Base-by-base conservation (phyloP, 2,113 vertebrate genomes). In the Oxyura jamaicensis region DNA sequence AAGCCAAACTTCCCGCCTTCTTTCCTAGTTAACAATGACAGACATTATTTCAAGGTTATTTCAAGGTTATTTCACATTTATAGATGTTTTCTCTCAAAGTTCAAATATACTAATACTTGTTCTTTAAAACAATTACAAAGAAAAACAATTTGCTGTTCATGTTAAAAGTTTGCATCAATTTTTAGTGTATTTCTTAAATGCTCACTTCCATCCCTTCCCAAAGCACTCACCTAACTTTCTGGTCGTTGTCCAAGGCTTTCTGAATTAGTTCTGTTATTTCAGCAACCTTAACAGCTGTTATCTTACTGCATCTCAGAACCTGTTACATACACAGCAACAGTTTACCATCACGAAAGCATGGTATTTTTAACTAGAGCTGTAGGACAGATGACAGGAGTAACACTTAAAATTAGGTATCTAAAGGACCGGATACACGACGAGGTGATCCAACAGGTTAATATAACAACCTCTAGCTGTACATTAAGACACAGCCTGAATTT, bases 231-330 rank as follows among this genome's bases (percentile, higher is more conserved):
- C 99, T 98, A 73, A 96, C 99, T 91, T 97, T 98, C 76, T 94
- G 98, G 97, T 99, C 99, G 1, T 99, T 99, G 69, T 98, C 98
- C 97, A 99, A 97, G 33, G 99, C 99, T 98, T 98, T 99, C 12
- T 97, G 98, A 95, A 99, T 99, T 56, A 99, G 98, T 71, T 99
- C 99, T 66, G 99, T 99, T 96, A 99, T 99, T 97, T 99, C 99
- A 60, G 98, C 97, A 26, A 99, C 99, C 97, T 99, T 99, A 36
- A 99, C 99, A 33, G 99, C 99, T 94, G 99, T 98, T 91, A 99
- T 99, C 98, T 99, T 99, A 96, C 98, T 99, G 98, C 99, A 99
- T 83, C 99, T 98, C 96, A 99, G 98, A 86, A 99, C 98, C 99
- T 99, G 95, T 93, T 81, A 96, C 11, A 73, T 3, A 93, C 53